Base-by-base conservation (phyloP, 2,888 invertebrate species). In the Acleris laterana region DNA sequence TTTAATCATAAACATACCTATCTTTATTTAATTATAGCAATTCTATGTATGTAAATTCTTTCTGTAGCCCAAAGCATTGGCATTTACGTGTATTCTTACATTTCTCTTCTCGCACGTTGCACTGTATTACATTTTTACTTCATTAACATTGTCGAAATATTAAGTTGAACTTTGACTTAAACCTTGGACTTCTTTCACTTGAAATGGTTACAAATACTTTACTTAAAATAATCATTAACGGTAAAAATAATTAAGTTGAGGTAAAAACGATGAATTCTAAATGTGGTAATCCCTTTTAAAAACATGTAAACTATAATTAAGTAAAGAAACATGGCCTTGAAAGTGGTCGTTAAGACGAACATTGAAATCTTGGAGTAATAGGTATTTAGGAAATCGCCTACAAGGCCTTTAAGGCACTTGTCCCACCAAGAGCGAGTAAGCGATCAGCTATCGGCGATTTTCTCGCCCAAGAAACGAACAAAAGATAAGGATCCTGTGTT, bases 121-220 rank as follows among this genome's bases (percentile, higher is more conserved):
- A n/a, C n/a, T n/a, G n/a, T n/a, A n/a, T n/a, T 57, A 62, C 61
- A 49, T 32, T 62, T 57, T 32, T 52, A 57, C 38, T 11, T 56
- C 60, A 56, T 55, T 65, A 50, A 50, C 51, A 50, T 57, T 48
- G 57, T 62, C 46, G 51, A 32, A 46, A 49, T 46, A 62, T 51
- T 52, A 28, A 17, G 32, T n/a, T 66, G 66, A 61, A 44, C 66
- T 66, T 52, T 66, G 57, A 57, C 57, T 57, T 32, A 22, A 32
- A 51, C 65, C 65, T 62, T 66, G 56, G 61, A 50, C 55, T 60
- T 46, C 55, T 60, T 60, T 50, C 13, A 60, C 56, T 51, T 22
- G 50, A 51, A 55, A 48, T 16, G 4, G 1, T n/a, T 19, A n/a
- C 20, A 46, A 38, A 53, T 48, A 44, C 17, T 25, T 49, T n/a